Evolutionary conservation across 2,797 vertebrate species (phyloP).

Genomic region (Hoplostethus atlanticus): DNA sequence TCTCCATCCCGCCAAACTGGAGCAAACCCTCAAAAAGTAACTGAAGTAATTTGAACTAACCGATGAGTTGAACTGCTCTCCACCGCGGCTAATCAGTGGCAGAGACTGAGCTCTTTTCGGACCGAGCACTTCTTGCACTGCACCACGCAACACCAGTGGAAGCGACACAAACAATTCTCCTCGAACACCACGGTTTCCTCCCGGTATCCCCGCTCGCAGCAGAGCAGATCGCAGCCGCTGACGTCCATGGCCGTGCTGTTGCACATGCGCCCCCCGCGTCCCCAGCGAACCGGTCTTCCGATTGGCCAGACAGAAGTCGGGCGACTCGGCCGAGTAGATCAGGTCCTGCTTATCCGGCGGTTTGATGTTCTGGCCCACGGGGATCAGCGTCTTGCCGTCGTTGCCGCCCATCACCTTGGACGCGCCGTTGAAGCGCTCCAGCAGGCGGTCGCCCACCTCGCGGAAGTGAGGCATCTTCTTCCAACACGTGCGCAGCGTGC

Average conservation of each 20-base stretch:
- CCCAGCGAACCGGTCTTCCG: slow-evolving; percentile 95
- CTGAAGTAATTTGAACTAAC: slow-evolving; percentile 36
- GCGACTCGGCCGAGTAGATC: slow-evolving; percentile 96
- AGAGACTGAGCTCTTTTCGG: slow-evolving; percentile 94
- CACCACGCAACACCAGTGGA: slow-evolving; percentile 99
- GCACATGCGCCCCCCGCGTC: slow-evolving; percentile 90
- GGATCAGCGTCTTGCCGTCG: slow-evolving; percentile 95
- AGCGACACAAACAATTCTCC: slow-evolving; percentile 98
- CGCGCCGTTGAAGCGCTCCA: slow-evolving; percentile 96
- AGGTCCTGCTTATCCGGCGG: slow-evolving; percentile 95
- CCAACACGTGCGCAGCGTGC: slow-evolving; percentile 97
- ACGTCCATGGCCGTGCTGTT: slow-evolving; percentile 97
- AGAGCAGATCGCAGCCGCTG: slow-evolving; percentile 96
- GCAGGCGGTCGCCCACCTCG: slow-evolving; percentile 93
- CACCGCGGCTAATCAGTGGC: slow-evolving; percentile 83
- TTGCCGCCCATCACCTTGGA: slow-evolving; percentile 98
- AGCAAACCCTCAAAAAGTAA: slow-evolving; percentile 42
- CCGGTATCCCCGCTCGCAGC: slow-evolving; percentile 93
- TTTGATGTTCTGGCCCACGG: slow-evolving; percentile 95
- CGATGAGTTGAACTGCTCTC: slow-evolving; percentile 17
- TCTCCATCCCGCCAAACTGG: slow-evolving; percentile 32
- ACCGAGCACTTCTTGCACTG: slow-evolving; percentile 97
- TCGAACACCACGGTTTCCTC: slow-evolving; percentile 94
- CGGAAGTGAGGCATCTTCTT: slow-evolving; percentile 98
- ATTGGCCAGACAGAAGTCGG: slow-evolving; percentile 96